These are phyloP conservation scores for Uloborus plumipes DNA, from an alignment of 2,888 invertebrate genomes.

Conservation along the genomic window DNA sequence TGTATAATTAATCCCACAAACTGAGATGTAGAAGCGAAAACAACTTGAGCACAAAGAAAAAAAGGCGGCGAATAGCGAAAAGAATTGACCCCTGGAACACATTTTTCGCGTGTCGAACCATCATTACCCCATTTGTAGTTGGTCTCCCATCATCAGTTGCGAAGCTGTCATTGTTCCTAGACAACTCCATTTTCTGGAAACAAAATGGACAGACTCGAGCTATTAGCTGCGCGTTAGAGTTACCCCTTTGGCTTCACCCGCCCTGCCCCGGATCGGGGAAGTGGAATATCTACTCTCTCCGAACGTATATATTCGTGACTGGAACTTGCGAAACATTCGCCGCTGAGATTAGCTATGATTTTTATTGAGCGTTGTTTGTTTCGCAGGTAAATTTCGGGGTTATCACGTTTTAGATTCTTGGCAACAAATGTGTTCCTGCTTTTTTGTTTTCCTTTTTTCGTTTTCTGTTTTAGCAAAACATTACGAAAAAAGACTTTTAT, in stretches of 20 bases:
- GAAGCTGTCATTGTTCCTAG: conserved; percentile 55
- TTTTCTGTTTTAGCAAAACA: too few species aligned
- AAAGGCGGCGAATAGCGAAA: background rate
- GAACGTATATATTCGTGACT: too few species aligned
- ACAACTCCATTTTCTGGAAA: conserved; percentile 47
- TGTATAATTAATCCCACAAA: too few species aligned
- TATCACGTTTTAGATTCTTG: too few species aligned
- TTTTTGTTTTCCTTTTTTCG: too few species aligned
- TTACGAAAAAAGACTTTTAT: too few species aligned
- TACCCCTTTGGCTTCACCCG: conserved; percentile 18
- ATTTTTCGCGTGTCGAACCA: conserved; percentile 21
- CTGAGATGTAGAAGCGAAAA: background rate
- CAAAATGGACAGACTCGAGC: background rate
- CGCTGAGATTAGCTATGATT: too few species aligned
- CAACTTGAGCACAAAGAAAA: background rate
- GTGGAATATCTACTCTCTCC: background rate
- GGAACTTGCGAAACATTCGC: too few species aligned
- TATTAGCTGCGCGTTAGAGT: conserved; percentile 43
- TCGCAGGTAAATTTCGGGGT: too few species aligned
- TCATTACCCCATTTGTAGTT: conserved; percentile 61
- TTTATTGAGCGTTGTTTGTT: too few species aligned
- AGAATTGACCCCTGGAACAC: background rate
- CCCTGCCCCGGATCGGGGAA: background rate
- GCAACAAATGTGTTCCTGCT: too few species aligned
- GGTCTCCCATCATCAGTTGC: conserved; percentile 17